Evolutionary conservation across 2,113 vertebrate species (phyloP).

Genomic region (Syrmaticus mikado): DNA sequence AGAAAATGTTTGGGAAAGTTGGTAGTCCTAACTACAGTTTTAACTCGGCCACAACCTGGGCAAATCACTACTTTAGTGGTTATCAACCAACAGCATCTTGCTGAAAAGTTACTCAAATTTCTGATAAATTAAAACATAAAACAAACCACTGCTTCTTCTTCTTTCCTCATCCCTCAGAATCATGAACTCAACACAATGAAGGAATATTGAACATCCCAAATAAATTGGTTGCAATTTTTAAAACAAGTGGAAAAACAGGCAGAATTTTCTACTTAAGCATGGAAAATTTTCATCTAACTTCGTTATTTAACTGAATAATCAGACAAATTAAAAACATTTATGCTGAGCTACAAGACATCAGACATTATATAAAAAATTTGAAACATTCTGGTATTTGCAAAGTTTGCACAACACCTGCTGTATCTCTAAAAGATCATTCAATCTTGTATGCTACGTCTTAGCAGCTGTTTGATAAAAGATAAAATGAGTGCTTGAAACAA

Average conservation of each 20-base stretch:
- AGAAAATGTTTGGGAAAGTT: slow-evolving; percentile 31
- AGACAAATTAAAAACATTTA: slow-evolving; percentile 54
- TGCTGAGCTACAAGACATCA: slow-evolving; percentile 58
- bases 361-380: slow-evolving; percentile 44
- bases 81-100: slow-evolving; percentile 73
- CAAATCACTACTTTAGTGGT: slow-evolving; percentile 76
- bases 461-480: slow-evolving; percentile 70
- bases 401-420: slow-evolving; percentile 34
- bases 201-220: slow-evolving; percentile 57
- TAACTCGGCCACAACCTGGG: slow-evolving; percentile 53
- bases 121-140: slow-evolving; percentile 58
- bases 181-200: slow-evolving; percentile 45
- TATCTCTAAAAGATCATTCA: slow-evolving; percentile 38
- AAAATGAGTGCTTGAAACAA: slow-evolving; percentile 70
- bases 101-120: slow-evolving; percentile 58
- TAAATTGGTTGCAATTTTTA: slow-evolving; percentile 50
- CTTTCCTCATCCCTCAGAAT: slow-evolving; percentile 63
- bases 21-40: slow-evolving; percentile 64
- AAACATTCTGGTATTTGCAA: slow-evolving; percentile 65
- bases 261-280: slow-evolving; percentile 68
- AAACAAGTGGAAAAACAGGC: slow-evolving; percentile 50
- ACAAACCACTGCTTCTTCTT: slow-evolving; percentile 57
- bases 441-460: slow-evolving; percentile 57
- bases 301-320: slow-evolving; percentile 71
- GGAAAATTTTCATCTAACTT: slow-evolving; percentile 54